Evolutionary conservation across 2,113 vertebrate genomes (phyloP), one percentile per base, ranked within the genome.

Genomic region (Oxyura jamaicensis): DNA sequence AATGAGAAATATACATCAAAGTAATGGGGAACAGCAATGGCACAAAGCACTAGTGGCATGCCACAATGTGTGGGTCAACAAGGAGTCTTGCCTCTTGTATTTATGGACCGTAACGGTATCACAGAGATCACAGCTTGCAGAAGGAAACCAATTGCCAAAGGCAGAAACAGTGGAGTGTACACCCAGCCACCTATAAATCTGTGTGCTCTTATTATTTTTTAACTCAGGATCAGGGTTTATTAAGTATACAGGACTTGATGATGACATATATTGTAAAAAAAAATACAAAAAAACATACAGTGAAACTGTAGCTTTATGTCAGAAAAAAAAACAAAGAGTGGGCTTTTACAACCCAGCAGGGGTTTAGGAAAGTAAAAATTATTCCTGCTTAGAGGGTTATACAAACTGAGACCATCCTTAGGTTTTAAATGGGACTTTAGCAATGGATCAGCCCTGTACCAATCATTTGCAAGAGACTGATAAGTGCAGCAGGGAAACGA

Each of bases 1-100:
- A 86, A 91, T 78, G 90, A 95, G 91, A 76, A 66, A 59, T 75
- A 73, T 76, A 69, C 42, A 83, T 86, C 68, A 81, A 41, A 72
- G 60, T 68, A 83, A 75, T 58, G 80, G 63, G 44, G 68, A 84
- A 58, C 74, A 68, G 50, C 50, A 66, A 17, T 23, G 58, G 74
- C 80, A 48, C 1, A 3, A 73, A 85, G 84, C 75, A 10, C 63
- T 66, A 78, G 69, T 19, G 8, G 26, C 75, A 21, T 42, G 84
- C 77, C 10, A 26, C 68, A 69, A 42, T 0, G 8, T 0, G 1
- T 33, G 72, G 89, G 85, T 87, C 86, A 85, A 76, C 52, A 72
- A 91, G 81, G 53, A 91, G 46, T 48, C 26, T 88, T 2, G 0
- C 28, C 44, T 67, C 9, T 3, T 31, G n/a, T 88, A 17, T 94